Base-by-base conservation (phyloP, 2,113 vertebrate genomes). In the Spilogale gracilis region DNA sequence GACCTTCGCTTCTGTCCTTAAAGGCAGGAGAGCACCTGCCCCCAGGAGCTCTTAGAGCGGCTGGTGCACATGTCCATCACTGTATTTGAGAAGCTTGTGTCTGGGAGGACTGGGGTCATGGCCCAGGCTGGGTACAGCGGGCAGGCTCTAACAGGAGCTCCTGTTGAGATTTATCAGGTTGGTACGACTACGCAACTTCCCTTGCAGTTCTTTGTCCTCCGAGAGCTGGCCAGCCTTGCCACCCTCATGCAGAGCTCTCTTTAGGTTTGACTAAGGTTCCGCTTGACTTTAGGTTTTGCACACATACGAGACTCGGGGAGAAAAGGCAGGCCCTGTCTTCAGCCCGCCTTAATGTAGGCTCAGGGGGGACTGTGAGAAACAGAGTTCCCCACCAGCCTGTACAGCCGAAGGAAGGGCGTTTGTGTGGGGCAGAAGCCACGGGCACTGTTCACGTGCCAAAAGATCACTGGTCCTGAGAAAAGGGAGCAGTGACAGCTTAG, bases 1-100 rank as follows among this genome's bases (percentile, higher is more conserved):
- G 91, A 85, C 92, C 95, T 92, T 93, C 25, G n/a, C 90, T 85
- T 97, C 27, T 13, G 6, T 48, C 38, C 32, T 54, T 30, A 69
- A 56, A 95, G 61, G 32, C 45, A 43, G 60, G 3, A 0, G 90
- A 73, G 69, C 43, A 1, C 25, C 60, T 20, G 61, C 32, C 10
- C n/a, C 14, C 65, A 54, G 17, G 25, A 78, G 20, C 73, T 11
- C 58, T 30, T 20, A 32, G 48, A 58, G 56, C 67, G 45, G 60
- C 48, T 17, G 80, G n/a, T 17, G 3, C 30, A 32, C 38, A 38
- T 38, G 38, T 38, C 38, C 38, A 38, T 38, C 38, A 38, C 38
- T 38, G 38, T 38, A 54, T 60, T 63, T 14, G 10, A 58, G 90
- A 3, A 6, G 91, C 54, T 43, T 4, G 0, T 8, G 9, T 18